A percentile compares a stretch with the other conserved stretches of the same genome.
phyloP scores from a whole-genome alignment of 1,140 invertebrate genomes.

The Hyphantria cunea region DNA sequence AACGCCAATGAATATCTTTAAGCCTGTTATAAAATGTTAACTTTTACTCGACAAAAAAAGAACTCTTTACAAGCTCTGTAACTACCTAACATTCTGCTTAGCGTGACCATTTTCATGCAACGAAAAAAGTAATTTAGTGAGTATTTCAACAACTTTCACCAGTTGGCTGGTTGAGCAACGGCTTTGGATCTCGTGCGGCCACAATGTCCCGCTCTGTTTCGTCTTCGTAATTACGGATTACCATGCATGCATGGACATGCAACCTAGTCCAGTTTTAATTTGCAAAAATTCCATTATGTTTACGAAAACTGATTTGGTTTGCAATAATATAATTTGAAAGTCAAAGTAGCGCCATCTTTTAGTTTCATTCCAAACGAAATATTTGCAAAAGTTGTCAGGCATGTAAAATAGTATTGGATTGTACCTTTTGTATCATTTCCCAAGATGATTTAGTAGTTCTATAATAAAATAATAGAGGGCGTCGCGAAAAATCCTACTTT shows the following conservation, averaged over 20 bases:
- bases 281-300: neutral
- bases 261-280: slow-evolving; percentile 8
- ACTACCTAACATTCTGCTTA: slow-evolving; percentile 30
- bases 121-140: slow-evolving; percentile 43
- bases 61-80: slow-evolving; percentile 7
- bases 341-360: too few species aligned
- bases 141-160: slow-evolving; percentile 42
- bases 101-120: slow-evolving; percentile 47
- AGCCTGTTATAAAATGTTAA: slow-evolving; percentile 9
- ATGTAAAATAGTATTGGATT: too few species aligned
- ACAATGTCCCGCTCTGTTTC: slow-evolving; percentile 38
- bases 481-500: too few species aligned
- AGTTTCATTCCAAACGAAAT: too few species aligned
- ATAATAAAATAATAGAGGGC: too few species aligned
- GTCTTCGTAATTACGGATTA: slow-evolving; percentile 22
- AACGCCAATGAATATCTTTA: slow-evolving; percentile 11
- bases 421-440: too few species aligned
- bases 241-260: slow-evolving; percentile 26
- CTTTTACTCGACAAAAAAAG: slow-evolving; percentile 25
- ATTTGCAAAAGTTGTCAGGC: too few species aligned
- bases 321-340: too few species aligned
- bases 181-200: slow-evolving; percentile 28
- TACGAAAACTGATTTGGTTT: too few species aligned
- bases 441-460: too few species aligned
- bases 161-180: slow-evolving; percentile 27